These are phyloP conservation scores for Calonectris borealis DNA, from an alignment of 2,113 vertebrate species.

Conservation along the genomic window DNA sequence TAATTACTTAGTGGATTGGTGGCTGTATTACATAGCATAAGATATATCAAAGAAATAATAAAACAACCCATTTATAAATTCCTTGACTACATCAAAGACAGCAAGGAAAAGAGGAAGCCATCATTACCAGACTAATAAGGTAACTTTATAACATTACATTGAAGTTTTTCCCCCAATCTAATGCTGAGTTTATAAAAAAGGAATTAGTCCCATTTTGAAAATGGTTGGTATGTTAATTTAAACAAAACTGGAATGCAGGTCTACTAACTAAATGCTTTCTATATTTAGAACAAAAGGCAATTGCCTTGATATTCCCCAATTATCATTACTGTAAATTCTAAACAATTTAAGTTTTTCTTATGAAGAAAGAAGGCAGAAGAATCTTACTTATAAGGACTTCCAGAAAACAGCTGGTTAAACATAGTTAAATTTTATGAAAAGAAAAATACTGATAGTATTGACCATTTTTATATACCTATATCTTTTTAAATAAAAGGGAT, in stretches of 20 bases:
- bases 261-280: background rate
- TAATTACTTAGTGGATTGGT: background rate
- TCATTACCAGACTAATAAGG: background rate
- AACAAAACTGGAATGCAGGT: background rate
- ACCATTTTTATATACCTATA: background rate
- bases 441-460: background rate
- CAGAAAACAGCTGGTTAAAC: background rate
- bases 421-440: background rate
- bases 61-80: background rate
- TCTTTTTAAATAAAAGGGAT: background rate
- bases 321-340: background rate
- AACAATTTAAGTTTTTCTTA: background rate
- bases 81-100: background rate
- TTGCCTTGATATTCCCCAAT: background rate
- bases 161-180: background rate
- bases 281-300: background rate
- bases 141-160: background rate
- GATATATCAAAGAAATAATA: background rate
- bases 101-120: background rate
- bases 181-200: background rate
- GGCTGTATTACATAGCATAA: background rate
- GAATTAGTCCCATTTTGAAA: slow-evolving; percentile 11
- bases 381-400: background rate
- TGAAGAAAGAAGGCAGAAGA: background rate
- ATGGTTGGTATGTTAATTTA: background rate